These are phyloP conservation scores for Brienomyrus brachyistius DNA, from an alignment of 2,113 vertebrate genomes.

Conservation along the genomic window DNA sequence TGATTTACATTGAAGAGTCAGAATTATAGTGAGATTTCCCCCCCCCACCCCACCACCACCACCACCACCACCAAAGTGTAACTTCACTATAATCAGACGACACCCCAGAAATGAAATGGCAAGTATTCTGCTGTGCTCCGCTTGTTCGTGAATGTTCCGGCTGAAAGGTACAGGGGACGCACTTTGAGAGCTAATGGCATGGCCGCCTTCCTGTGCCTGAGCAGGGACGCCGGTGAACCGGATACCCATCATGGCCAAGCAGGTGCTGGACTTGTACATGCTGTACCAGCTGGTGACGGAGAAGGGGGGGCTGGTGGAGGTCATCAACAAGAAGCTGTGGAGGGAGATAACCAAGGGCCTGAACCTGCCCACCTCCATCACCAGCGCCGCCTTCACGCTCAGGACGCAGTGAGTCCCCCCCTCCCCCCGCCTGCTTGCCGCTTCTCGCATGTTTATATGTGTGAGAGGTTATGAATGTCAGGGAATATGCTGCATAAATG, in stretches of 20 bases:
- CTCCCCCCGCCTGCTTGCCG: background rate
- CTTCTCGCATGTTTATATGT: background rate
- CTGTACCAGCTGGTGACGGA: constrained; percentile 92
- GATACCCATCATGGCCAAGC: constrained; percentile 98
- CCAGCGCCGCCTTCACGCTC: constrained; percentile 96
- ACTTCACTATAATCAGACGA: background rate
- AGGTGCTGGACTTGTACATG: constrained; percentile 94
- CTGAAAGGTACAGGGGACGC: background rate
- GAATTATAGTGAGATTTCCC: background rate
- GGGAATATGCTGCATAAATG: background rate
- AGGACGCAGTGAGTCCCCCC: constrained; percentile 84
- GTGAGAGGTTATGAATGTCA: background rate
- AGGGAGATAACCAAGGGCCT: constrained; percentile 96
- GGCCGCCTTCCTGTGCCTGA: background rate
- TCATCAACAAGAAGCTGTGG: constrained; percentile 99
- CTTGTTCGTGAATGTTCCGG: background rate
- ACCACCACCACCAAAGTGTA: background rate
- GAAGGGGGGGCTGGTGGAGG: constrained; percentile 93
- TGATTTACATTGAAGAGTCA: background rate
- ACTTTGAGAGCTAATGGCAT: background rate
- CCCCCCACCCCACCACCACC: background rate
- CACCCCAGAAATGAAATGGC: background rate
- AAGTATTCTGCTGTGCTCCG: no score
- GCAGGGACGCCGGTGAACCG: constrained; percentile 88
- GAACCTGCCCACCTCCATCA: constrained; percentile 95